phyloP scores from a whole-genome alignment of 2,888 invertebrate species.

The Drosophila algonquin region DNA sequence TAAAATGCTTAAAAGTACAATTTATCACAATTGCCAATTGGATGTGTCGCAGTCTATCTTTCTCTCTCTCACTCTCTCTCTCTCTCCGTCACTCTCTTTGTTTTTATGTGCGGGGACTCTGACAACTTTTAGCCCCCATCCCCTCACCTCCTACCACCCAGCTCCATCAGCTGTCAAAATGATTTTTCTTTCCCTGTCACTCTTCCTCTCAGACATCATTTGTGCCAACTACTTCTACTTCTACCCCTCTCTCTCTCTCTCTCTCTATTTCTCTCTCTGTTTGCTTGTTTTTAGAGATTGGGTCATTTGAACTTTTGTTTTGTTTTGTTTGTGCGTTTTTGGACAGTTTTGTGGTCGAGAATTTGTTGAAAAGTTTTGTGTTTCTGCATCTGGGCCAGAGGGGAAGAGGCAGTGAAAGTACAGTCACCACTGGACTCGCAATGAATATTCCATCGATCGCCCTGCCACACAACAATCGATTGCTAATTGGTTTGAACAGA shows the following conservation, averaged over 20 bases:
- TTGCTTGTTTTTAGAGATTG: slow-evolving; percentile 50
- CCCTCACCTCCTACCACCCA: slow-evolving; percentile 3
- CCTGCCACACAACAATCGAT: slow-evolving; percentile 3
- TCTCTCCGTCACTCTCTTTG: background rate
- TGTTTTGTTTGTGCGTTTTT: slow-evolving; percentile 14
- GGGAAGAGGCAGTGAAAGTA: background rate
- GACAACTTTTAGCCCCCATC: background rate
- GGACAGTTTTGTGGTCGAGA: slow-evolving; percentile 41
- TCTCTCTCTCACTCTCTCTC: slow-evolving; percentile 37
- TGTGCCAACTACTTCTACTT: background rate
- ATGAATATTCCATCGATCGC: slow-evolving; percentile 20
- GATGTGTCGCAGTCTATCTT: slow-evolving; percentile 40
- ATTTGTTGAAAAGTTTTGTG: slow-evolving; percentile 45
- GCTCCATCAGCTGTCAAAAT: slow-evolving; percentile 54
- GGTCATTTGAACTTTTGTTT: slow-evolving; percentile 52
- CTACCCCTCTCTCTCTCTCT: background rate
- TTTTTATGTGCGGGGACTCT: background rate
- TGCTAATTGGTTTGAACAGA: background rate
- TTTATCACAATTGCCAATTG: slow-evolving; percentile 80
- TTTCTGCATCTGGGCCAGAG: slow-evolving; percentile 4
- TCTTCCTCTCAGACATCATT: slow-evolving; percentile 7
- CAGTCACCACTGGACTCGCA: background rate
- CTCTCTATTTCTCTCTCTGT: background rate
- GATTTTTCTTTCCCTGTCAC: slow-evolving; percentile 45
- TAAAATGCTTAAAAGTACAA: slow-evolving; percentile 76